Conservation (phyloP, 2,797 vertebrate genomes). For the Leptoclinus maculatus region DNA sequence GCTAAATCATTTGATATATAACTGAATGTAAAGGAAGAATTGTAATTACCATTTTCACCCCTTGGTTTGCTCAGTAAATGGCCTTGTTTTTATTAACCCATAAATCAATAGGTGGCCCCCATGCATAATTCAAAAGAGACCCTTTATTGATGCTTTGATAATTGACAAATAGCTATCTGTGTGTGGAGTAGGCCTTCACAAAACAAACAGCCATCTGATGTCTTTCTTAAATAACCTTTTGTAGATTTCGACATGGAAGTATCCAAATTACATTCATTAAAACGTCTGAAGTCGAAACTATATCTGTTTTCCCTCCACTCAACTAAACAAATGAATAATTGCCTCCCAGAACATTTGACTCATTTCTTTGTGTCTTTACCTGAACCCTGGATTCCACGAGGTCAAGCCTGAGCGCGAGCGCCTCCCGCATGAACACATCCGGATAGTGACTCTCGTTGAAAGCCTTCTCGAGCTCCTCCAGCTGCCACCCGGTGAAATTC, state of each 20-base stretch:
- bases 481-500: constrained; percentile 99
- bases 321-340: not conserved
- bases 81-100: constrained; percentile 74
- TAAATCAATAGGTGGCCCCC: constrained; percentile 75
- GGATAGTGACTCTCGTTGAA: constrained; percentile 99
- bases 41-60: constrained; percentile 10
- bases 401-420: constrained; percentile 95
- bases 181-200: constrained; percentile 32
- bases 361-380: constrained; percentile 82
- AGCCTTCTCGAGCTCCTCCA: constrained; percentile 98
- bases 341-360: not conserved
- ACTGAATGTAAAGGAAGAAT: not conserved
- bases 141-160: constrained; percentile 68
- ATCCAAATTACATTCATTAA: too few relatives aligned
- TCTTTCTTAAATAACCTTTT: not conserved
- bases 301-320: not conserved
- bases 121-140: constrained; percentile 76
- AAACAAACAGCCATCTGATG: constrained; percentile 14
- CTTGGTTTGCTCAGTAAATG: constrained; percentile 63
- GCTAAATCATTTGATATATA: not conserved
- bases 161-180: constrained; percentile 70
- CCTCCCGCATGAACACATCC: constrained; percentile 98
- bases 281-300: not conserved
- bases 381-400: constrained; percentile 98
- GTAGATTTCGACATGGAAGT: not conserved